Percentiles rank a stretch among this genome's conserved stretches.
phyloP scores from a whole-genome alignment of 2,113 vertebrate species.

The Bombycilla garrulus region DNA sequence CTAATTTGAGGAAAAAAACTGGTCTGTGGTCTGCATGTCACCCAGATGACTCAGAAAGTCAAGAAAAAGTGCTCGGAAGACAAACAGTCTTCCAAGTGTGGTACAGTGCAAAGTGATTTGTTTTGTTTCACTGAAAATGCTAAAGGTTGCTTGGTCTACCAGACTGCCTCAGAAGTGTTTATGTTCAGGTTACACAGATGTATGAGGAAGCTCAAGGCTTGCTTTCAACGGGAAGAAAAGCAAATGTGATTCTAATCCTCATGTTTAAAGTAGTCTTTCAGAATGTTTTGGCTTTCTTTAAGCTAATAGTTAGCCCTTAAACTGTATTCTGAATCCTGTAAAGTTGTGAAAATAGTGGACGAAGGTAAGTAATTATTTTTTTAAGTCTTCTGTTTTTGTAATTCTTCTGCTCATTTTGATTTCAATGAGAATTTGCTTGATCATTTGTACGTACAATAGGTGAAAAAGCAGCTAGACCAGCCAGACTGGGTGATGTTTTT shows the following conservation, averaged over 20 bases:
- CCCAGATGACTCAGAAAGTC: background rate
- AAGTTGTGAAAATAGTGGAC: background rate
- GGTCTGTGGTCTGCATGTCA: background rate
- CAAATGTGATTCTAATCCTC: background rate
- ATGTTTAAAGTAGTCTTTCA: background rate
- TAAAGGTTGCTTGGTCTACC: background rate
- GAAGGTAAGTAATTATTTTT: background rate
- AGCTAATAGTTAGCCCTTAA: background rate
- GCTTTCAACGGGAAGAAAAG: background rate
- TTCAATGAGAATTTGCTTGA: background rate
- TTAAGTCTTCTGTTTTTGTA: too few relatives aligned
- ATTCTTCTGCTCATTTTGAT: background rate
- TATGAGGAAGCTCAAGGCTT: background rate
- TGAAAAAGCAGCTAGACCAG: background rate
- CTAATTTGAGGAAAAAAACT: background rate
- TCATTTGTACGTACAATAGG: background rate
- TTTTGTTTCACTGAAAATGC: background rate
- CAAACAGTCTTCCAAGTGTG: background rate
- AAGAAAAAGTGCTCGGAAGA: background rate
- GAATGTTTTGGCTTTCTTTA: background rate
- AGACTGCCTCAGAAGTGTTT: background rate
- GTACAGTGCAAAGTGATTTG: background rate
- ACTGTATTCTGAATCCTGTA: background rate
- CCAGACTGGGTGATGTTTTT: background rate
- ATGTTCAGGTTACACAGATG: background rate